Conservation (phyloP, 2,113 vertebrate genomes). For the Pomatostomus ruficeps region DNA sequence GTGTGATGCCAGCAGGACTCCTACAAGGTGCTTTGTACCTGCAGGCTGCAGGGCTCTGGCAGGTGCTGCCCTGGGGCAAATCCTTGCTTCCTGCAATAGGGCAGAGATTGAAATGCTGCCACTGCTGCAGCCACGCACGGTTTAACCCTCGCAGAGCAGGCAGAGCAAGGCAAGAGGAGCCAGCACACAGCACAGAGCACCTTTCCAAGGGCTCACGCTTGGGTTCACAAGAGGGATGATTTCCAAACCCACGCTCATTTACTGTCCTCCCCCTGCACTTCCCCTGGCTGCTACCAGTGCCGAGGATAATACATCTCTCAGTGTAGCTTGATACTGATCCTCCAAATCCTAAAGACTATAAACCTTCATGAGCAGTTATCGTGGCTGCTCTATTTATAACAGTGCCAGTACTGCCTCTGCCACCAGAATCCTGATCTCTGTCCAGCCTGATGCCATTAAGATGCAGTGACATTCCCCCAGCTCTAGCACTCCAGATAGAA, state of each 20-base stretch:
- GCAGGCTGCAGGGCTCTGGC: background rate
- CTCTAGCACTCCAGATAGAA: background rate
- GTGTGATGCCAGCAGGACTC: fast-evolving
- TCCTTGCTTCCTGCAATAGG: background rate
- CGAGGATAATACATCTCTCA: background rate
- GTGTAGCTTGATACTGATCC: background rate
- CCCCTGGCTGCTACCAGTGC: background rate
- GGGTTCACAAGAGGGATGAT: background rate
- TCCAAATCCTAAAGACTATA: conserved; percentile 10
- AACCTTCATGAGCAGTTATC: background rate
- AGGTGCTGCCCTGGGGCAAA: background rate
- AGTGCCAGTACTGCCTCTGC: background rate
- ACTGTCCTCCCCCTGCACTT: background rate
- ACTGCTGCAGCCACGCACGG: fast-evolving
- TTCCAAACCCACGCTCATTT: background rate
- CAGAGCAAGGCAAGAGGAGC: background rate
- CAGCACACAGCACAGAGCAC: background rate
- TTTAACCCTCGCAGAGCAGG: background rate
- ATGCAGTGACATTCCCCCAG: background rate
- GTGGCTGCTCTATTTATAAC: conserved; percentile 5
- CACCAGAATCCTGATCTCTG: conserved; percentile 22
- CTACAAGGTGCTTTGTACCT: background rate
- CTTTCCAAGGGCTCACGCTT: background rate
- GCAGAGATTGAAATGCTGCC: background rate
- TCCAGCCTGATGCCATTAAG: conserved; percentile 22